phyloP scores from a whole-genome alignment of 2,888 invertebrate species.

The Drosophila setosimentum region DNA sequence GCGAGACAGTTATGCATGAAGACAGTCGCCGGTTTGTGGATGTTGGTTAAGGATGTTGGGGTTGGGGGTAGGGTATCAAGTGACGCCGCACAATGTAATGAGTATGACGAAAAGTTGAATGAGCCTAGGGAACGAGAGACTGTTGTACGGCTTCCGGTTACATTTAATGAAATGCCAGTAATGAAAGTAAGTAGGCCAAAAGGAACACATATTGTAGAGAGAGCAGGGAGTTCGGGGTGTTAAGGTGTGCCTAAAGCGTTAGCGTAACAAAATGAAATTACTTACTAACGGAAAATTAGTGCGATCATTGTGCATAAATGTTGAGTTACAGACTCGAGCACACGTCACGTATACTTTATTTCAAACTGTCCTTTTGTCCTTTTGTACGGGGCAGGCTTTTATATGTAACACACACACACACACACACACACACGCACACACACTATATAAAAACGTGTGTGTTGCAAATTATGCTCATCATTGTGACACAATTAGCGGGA shows the following conservation, averaged over 20 bases:
- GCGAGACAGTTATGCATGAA: constrained; percentile 6
- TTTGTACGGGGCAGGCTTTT: constrained; percentile 13
- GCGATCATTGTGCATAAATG: constrained; percentile 54
- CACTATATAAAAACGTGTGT: not conserved
- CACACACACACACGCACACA: no score
- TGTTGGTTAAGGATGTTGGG: not conserved
- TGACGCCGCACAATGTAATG: constrained; percentile 49
- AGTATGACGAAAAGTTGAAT: constrained; percentile 36
- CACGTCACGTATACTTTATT: constrained; percentile 74
- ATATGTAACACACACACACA: constrained; percentile 1
- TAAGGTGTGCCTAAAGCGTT: constrained; percentile 4
- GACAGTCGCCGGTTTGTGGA: not conserved
- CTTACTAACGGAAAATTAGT: constrained; percentile 78
- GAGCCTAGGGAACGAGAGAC: not conserved
- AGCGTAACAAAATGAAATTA: constrained; percentile 73
- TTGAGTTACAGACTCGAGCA: constrained; percentile 20
- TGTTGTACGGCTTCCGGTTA: constrained; percentile 39
- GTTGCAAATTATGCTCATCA: constrained; percentile 77
- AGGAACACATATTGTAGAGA: not conserved
- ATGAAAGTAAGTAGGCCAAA: constrained; percentile 16
- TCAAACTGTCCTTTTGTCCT: constrained; percentile 55
- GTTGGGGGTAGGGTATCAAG: constrained; percentile 13
- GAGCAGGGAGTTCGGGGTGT: not conserved
- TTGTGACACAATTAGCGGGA: constrained; percentile 75
- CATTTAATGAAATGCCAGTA: constrained; percentile 60